phyloP scores from a whole-genome alignment of 2,888 invertebrate species.

The Thereva unica region DNA sequence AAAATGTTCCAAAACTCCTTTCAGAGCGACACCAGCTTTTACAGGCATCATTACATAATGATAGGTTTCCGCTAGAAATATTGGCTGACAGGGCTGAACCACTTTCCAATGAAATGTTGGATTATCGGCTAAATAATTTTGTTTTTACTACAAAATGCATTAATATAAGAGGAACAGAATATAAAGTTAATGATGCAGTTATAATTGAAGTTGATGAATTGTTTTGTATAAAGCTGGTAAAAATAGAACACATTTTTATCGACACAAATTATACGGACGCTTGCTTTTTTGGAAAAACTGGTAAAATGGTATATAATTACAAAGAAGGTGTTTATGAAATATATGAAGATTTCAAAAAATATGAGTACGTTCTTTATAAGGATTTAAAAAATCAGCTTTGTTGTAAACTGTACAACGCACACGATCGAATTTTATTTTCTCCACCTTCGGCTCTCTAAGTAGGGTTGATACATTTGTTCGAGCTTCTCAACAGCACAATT shows the following conservation, averaged over 20 bases:
- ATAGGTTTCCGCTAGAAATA: not conserved
- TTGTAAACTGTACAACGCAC: not conserved
- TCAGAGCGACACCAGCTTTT: constrained; percentile 8
- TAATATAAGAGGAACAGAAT: not conserved
- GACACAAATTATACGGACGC: constrained; percentile 1
- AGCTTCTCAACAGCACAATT: no score
- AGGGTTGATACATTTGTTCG: no score
- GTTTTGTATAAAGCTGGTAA: not conserved
- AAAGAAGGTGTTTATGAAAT: constrained; percentile 5
- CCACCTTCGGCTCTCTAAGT: not conserved
- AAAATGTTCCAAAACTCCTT: constrained; percentile 7
- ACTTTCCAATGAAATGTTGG: not conserved
- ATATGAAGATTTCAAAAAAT: not conserved
- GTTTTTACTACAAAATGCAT: not conserved
- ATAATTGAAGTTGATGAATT: not conserved
- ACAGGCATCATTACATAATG: constrained; percentile 8
- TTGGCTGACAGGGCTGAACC: not conserved
- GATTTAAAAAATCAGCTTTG: not conserved
- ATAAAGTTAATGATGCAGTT: constrained; percentile 13
- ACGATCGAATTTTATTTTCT: not conserved
- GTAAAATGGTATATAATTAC: constrained; percentile 10
- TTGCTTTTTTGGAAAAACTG: constrained; percentile 3
- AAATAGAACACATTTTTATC: constrained; percentile 18
- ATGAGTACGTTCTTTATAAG: not conserved
- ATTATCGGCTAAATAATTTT: not conserved